Base-by-base conservation (phyloP, 64 coral and sea anemone genomes). In the Acropora yongei region DNA sequence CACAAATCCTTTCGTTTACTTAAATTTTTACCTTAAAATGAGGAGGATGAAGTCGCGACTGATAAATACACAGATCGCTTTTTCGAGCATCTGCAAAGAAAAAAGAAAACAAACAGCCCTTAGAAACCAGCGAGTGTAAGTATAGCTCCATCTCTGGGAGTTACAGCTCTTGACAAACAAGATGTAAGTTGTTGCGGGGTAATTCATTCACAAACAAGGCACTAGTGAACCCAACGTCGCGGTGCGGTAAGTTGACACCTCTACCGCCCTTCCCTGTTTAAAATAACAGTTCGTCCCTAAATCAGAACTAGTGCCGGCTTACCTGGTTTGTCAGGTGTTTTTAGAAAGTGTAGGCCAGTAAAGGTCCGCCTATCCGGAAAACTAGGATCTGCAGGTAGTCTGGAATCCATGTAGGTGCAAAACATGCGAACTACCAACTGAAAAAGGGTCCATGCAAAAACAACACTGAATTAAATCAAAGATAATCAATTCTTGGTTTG, bases 361-460 rank as follows among this genome's bases (percentile, higher is more conserved):
- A 99, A 99, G 17, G 79, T 99, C 68, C 97, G 80, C 58, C 97
- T 94, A 94, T 99, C 97, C 6, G 91, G 97, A 46, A 99, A 99
- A 11, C 88, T 88, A 11, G 97, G 94, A 74, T 99, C 97, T 1
- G 94, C 94, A 6, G 97, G 97, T 14, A 99, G 74, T 74, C 97
- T 81, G 5, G 91, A 99, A 89, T 99, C 97, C 97, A 99, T 99
- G 63, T 99, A 99, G 4, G 97, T 99, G 79, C 97, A 96, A 44
- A 99, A 99, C 84, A 99, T 73, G 74, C 94, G 97, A 84, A 99
- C 88, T 39, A 96, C 74, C 51, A 99, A 83, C 91, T 99, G 55
- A 17, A 44, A 88, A 18, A 4, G 30, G 30, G 30, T 30, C 30
- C 30, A 30, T 30, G 30, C 30, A 30, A 30, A 30, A 30, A 30